Evolutionary conservation across 2,113 vertebrate genomes (phyloP).

Genomic region (Acinonyx jubatus): DNA sequence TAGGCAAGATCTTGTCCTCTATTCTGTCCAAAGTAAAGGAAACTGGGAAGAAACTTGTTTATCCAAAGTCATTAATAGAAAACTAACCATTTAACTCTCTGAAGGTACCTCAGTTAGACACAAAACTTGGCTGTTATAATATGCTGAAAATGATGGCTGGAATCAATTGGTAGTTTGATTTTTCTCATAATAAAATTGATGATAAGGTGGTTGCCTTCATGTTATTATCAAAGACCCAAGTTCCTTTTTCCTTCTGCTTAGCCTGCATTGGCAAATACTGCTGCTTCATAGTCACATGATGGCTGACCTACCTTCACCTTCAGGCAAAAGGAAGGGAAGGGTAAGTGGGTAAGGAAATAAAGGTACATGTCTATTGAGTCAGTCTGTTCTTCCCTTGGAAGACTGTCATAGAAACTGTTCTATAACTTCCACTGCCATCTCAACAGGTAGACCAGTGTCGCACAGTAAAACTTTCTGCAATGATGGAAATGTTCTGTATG

Average conservation of each 20-base stretch:
- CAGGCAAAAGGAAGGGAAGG: background rate
- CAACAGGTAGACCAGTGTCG: background rate
- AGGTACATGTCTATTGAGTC: background rate
- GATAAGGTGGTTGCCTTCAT: background rate
- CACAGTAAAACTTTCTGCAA: background rate
- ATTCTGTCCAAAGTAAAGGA: background rate
- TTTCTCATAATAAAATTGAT: background rate
- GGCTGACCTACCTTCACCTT: background rate
- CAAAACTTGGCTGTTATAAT: background rate
- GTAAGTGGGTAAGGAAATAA: background rate
- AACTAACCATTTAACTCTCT: background rate
- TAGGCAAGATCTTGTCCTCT: background rate
- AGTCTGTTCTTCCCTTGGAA: background rate
- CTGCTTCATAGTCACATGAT: background rate
- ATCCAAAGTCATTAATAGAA: background rate
- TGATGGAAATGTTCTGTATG: background rate
- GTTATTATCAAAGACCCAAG: background rate
- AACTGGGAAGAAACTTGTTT: background rate
- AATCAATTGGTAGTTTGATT: background rate
- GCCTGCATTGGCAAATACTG: background rate
- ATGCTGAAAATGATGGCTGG: background rate
- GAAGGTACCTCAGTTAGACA: background rate
- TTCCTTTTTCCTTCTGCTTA: background rate
- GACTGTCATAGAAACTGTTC: background rate
- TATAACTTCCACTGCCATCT: background rate